Percentiles rank a stretch among this genome's conserved stretches.
phyloP scores from a whole-genome alignment of 2,888 invertebrate genomes.

The Calameuta filiformis region DNA sequence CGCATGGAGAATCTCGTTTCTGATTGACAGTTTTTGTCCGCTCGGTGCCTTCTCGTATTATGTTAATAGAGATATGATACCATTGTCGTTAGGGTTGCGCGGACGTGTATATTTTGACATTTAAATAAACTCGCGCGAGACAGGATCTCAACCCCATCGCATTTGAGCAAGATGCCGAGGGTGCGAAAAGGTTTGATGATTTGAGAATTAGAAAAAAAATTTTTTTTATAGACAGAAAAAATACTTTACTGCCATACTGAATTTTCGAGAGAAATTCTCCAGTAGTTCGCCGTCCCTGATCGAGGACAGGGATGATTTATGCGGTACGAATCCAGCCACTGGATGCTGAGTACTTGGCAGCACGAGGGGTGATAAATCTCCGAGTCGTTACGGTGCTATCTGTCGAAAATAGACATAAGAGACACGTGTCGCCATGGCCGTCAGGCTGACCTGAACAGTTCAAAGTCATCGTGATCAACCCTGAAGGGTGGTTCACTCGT shows the following conservation, averaged over 20 bases:
- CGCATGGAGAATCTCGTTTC: slow-evolving; percentile 53
- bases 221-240: too few species aligned
- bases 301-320: not conserved
- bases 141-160: not conserved
- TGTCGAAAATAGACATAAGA: slow-evolving; percentile 58
- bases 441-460: slow-evolving; percentile 46
- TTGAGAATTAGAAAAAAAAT: not conserved
- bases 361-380: slow-evolving; percentile 53
- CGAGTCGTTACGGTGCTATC: slow-evolving; percentile 50
- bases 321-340: not conserved
- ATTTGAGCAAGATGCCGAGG: not conserved
- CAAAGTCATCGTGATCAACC: slow-evolving; percentile 26
- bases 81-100: slow-evolving; percentile 36
- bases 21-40: slow-evolving; percentile 58
- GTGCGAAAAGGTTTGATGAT: not conserved
- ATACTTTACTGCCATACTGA: not conserved
- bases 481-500: slow-evolving; percentile 2
- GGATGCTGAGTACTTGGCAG: not conserved
- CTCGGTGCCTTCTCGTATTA: slow-evolving; percentile 50
- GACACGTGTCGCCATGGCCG: slow-evolving; percentile 59
- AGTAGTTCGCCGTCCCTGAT: not conserved
- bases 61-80: slow-evolving; percentile 63
- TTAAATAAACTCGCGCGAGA: slow-evolving; percentile 45
- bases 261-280: not conserved
- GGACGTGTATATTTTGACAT: slow-evolving; percentile 62